Evolutionary conservation across 2,888 invertebrate species (phyloP), one percentile per base, ranked within the genome.

Genomic region (Frankliniella intonsa): DNA sequence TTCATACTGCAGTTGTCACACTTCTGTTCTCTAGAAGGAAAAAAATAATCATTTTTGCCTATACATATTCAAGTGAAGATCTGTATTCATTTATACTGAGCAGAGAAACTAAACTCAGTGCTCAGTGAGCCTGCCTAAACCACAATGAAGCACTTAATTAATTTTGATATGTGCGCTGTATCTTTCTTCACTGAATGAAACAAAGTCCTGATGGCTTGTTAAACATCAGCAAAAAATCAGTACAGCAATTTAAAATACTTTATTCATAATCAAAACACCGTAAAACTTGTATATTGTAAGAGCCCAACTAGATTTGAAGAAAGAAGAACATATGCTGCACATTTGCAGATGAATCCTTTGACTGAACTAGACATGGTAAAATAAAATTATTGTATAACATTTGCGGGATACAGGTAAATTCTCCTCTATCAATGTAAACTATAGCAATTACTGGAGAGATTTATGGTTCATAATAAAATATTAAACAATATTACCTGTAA

Each of bases 301-400:
- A 2, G 7, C 7, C 55, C 12, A 14, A 17, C 19, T 62, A n/a
- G n/a, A 62, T 62, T 17, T 62, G 62, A n/a, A 17, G 17, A 19
- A 62, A 19, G 17, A 7, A 62, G 7, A 19, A 19, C n/a, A 17
- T 14, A 7, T 62, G 17, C 17, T 62, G 19, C 62, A 62, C n/a
- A 62, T 19, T 17, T 62, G n/a, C n/a, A 76, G 25, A 12, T 22
- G 25, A 76, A 76, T 76, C 69, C 69, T 76, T 76, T 76, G 69
- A 76, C 69, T 76, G 69, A 76, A 76, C 25, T 76, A 76, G 69
- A 76, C 25, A 76, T 76, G 69, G 69, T 76, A 76, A 76, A 76
- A 25, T 76, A 22, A 76, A 7, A 22, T 76, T 25, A 76, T 76
- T 76, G 12, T 76, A 10, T 25, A 25, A 10, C 25, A 76, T 25